phyloP scores from a whole-genome alignment of 2,797 vertebrate genomes.

The Paguma larvata region DNA sequence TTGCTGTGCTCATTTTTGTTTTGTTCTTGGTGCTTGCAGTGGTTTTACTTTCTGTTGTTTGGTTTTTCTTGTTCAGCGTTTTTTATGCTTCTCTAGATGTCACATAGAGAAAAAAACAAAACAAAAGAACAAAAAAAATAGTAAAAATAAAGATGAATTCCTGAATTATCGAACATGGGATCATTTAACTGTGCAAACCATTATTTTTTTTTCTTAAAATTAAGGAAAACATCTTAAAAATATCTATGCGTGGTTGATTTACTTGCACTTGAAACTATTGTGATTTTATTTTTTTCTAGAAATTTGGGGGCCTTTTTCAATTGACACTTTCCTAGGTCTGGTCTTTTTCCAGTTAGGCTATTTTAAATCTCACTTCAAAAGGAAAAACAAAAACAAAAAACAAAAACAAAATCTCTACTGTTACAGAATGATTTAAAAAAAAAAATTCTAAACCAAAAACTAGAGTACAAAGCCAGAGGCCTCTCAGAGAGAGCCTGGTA shows the following conservation, averaged over 20 bases:
- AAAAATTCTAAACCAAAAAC: conserved; percentile 85
- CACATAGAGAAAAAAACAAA: conserved; percentile 88
- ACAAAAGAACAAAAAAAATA: conserved; percentile 83
- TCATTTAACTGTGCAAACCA: conserved; percentile 87
- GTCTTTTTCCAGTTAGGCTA: conserved; percentile 86
- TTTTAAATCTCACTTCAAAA: conserved; percentile 88
- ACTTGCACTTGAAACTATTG: conserved; percentile 91
- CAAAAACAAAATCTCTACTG: conserved; percentile 82
- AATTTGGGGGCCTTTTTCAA: conserved; percentile 93
- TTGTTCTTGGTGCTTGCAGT: conserved; percentile 91
- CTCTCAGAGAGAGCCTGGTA: conserved; percentile 87
- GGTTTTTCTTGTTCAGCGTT: conserved; percentile 90
- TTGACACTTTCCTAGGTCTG: conserved; percentile 87
- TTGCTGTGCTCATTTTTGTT: conserved; percentile 92
- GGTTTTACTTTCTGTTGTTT: conserved; percentile 91
- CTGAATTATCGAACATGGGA: conserved; percentile 87
- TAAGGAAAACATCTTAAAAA: conserved; percentile 83
- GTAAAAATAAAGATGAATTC: conserved; percentile 88
- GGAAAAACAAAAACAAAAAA: conserved; percentile 77
- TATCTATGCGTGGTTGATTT: conserved; percentile 89
- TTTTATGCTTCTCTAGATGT: conserved; percentile 92
- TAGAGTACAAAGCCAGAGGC: conserved; percentile 86
- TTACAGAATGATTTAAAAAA: conserved; percentile 80
- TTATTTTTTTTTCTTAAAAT: conserved; percentile 84
- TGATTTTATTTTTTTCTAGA: conserved; percentile 90